phyloP scores from a whole-genome alignment of 2,113 vertebrate species.

The Dolichotis patagonum region DNA sequence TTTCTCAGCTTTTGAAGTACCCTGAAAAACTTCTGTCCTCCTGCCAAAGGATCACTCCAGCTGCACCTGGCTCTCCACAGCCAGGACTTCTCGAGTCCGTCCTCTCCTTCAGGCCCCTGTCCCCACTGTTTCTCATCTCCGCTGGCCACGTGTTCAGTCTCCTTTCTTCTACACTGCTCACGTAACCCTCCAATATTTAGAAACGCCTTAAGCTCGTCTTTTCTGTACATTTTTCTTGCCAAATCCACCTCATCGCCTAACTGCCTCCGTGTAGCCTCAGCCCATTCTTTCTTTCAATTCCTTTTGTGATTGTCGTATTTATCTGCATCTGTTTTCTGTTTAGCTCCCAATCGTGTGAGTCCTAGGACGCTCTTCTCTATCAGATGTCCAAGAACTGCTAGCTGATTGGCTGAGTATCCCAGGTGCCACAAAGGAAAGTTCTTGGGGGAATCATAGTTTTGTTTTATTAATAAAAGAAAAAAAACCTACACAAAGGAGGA shows the following conservation, averaged over 20 bases:
- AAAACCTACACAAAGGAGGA: constrained; percentile 43
- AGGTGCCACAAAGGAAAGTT: constrained; percentile 65
- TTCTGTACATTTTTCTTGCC: constrained; percentile 47
- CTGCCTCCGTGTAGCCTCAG: background rate
- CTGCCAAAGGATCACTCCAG: constrained; percentile 22
- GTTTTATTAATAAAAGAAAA: background rate
- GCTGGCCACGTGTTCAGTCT: background rate
- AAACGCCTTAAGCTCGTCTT: constrained; percentile 44
- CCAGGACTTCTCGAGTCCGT: background rate
- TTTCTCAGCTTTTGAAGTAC: constrained; percentile 4
- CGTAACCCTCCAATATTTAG: constrained; percentile 36
- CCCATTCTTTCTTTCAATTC: constrained; percentile 2
- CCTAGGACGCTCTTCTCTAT: constrained; percentile 55
- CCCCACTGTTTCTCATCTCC: background rate
- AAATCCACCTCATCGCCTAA: constrained; percentile 39
- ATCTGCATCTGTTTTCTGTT: constrained; percentile 72
- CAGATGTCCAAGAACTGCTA: constrained; percentile 63
- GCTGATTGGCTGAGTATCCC: constrained; percentile 52
- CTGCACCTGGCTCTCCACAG: background rate
- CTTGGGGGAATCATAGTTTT: constrained; percentile 27
- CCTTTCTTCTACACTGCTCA: background rate
- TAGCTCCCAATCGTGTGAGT: constrained; percentile 35
- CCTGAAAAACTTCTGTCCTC: background rate
- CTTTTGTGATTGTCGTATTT: constrained; percentile 33
- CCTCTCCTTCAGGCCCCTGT: background rate